Base-by-base conservation (phyloP, 92 coral and sea anemone genomes). In the Parazoanthus atlanticus region DNA sequence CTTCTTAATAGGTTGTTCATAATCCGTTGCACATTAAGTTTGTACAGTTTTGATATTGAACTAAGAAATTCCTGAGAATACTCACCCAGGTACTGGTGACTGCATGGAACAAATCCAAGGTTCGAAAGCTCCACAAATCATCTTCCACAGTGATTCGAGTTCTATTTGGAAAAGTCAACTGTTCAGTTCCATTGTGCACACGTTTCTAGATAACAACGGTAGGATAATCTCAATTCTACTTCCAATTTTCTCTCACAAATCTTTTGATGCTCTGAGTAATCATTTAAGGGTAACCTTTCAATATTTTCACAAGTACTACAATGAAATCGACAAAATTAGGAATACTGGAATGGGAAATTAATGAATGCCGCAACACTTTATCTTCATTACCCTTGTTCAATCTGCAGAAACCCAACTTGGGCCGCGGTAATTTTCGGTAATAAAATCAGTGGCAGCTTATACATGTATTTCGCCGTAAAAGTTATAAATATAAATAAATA, bases 91-190 rank as follows among this genome's bases (percentile, higher is more conserved):
- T 10, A 95, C 79, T 26, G 96, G 96, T 86, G 93, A 90, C 70
- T 93, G 92, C 58, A 93, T 92, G 4, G 98, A 86, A 74, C 93
- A 91, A 38, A 97, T 89, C 99, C 99, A 97, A 9, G 99, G 99
- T 6, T 96, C 93, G 70, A 95, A 97, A 26, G 94, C 92, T 5
- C 91, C 84, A 77, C 98, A 95, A 71, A 97, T 97, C 80, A 91
- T 74, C 64, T 85, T 82, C 99, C 99, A 97, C 36, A 95, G 88
- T 29, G 85, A 92, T 31, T 86, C 89, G 32, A 94, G 65, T 73
- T 86, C 99, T 97, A 28, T 21, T 71, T 69, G 76, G 17, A 72
- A 32, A 72, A 72, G 40, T 30, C 76, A 30, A 30, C 69, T 3
- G 69, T 21, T 19, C 26, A 61, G 67, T 61, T 61, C 67, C 12